Conservation (phyloP, 2,888 invertebrate genomes). For the Cryptosula pallasiana region DNA sequence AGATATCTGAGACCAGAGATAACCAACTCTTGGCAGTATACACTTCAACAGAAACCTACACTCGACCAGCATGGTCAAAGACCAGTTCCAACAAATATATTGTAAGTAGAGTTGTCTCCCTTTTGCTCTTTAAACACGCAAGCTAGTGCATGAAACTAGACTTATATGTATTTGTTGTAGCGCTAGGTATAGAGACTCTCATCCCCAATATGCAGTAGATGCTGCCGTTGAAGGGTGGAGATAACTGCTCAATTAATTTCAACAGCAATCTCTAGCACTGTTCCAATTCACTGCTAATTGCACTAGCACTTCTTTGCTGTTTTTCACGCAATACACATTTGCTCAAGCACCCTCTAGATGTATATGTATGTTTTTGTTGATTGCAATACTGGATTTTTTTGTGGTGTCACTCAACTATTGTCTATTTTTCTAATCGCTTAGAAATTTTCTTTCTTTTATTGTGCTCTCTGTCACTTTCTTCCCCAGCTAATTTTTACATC, state of each 20-base stretch:
- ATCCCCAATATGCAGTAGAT: slow-evolving; percentile 44
- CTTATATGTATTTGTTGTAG: slow-evolving; percentile 38
- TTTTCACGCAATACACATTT: neutral
- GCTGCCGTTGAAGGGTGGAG: slow-evolving; percentile 43
- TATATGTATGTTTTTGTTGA: too few species aligned
- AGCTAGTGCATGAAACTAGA: too few species aligned
- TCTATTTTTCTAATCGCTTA: too few species aligned
- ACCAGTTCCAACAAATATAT: slow-evolving; percentile 47
- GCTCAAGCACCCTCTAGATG: neutral
- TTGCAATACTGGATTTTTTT: too few species aligned
- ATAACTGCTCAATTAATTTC: slow-evolving; percentile 24
- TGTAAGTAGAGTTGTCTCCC: too few species aligned
- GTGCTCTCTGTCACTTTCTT: too few species aligned
- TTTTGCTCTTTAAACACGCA: too few species aligned
- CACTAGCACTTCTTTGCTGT: neutral
- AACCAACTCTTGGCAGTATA: slow-evolving; percentile 34
- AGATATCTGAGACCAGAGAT: slow-evolving; percentile 42
- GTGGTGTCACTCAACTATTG: too few species aligned
- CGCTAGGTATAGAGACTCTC: slow-evolving; percentile 45
- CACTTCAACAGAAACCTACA: slow-evolving; percentile 42
- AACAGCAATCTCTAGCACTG: too few species aligned
- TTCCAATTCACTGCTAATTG: too few species aligned
- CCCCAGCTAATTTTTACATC: too few species aligned
- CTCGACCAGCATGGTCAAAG: slow-evolving; percentile 44
- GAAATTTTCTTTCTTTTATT: too few species aligned